Base-by-base conservation (phyloP, 2,113 vertebrate species). In the Tachuris rubrigastra region DNA sequence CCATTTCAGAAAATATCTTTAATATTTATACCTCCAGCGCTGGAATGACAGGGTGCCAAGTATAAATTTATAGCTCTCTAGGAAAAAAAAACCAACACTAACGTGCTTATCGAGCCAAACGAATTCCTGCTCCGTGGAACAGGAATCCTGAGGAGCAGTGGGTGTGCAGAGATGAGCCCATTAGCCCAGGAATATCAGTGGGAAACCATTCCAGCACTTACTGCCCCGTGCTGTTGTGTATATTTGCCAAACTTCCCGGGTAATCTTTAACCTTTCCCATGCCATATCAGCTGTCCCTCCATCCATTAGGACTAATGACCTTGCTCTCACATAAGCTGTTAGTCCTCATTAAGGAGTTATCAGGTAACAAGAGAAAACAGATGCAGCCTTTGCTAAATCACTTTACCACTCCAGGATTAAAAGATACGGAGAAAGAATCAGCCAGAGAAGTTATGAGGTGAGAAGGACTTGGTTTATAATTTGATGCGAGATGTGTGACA, bases 321-420 rank as follows among this genome's bases (percentile, higher is more conserved):
- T 95, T 97, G 97, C 97, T 98, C 98, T 98, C 98, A 98, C 98
- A 97, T 98, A 98, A 98, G 98, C 98, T 98, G 98, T 98, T 98
- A 97, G 97, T 92, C 96, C 97, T 99, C 97, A 98, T 98, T 98
- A 98, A 97, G 98, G 95, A 96, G 97, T 98, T 97, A 98, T 98
- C 98, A 96, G 97, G 97, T 98, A 98, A 98, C 98, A 95, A 93
- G 98, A 98, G 97, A 98, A 98, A 98, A 98, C 98, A 98, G 96
- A 98, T 97, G 96, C 97, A 98, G 97, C 96, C 95, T 96, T 97
- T 97, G 98, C 97, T 98, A 98, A 98, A 98, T 98, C 98, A 98
- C 98, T 98, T 98, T 97, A 97, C 94, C 91, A 90, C 81, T 67
- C 56, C 11, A 72, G 94, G 96, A 96, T 98, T 97, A 98, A 98